These are phyloP conservation scores for Heterocephalus glaber DNA, from an alignment of 2,113 vertebrate genomes.

Conservation along the genomic window DNA sequence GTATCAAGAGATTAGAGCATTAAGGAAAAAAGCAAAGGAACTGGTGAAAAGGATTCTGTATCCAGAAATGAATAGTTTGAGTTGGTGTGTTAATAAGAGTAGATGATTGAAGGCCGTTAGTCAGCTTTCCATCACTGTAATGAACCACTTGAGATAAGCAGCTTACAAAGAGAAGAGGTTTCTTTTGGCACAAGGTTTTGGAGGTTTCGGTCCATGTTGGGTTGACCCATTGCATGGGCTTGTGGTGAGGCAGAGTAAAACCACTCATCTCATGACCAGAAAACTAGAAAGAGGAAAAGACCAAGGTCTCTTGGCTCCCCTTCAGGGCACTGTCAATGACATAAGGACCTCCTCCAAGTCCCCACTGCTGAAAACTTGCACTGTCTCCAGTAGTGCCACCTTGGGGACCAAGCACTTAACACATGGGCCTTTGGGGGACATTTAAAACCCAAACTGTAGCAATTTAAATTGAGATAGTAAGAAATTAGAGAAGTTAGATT, in stretches of 20 bases:
- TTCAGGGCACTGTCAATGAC: neutral
- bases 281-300: neutral
- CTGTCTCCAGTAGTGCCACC: neutral
- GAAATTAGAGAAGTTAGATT: neutral
- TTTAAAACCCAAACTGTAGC: neutral
- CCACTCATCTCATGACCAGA: neutral
- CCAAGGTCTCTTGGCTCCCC: neutral
- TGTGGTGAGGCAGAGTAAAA: neutral
- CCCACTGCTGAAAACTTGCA: neutral
- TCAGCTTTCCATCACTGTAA: neutral
- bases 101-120: neutral
- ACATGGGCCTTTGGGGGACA: neutral
- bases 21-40: conserved; percentile 8
- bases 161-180: neutral
- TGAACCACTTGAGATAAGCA: neutral
- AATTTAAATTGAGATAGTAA: conserved; percentile 20
- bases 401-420: neutral
- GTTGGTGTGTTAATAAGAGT: conserved; percentile 20
- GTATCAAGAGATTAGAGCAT: neutral
- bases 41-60: neutral
- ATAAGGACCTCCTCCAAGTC: neutral
- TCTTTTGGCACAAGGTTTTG: neutral
- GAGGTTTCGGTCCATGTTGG: neutral
- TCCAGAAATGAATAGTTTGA: conserved; percentile 26
- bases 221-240: neutral